Conservation (phyloP, 2,113 vertebrate species). For the Lagenorhynchus albirostris region DNA sequence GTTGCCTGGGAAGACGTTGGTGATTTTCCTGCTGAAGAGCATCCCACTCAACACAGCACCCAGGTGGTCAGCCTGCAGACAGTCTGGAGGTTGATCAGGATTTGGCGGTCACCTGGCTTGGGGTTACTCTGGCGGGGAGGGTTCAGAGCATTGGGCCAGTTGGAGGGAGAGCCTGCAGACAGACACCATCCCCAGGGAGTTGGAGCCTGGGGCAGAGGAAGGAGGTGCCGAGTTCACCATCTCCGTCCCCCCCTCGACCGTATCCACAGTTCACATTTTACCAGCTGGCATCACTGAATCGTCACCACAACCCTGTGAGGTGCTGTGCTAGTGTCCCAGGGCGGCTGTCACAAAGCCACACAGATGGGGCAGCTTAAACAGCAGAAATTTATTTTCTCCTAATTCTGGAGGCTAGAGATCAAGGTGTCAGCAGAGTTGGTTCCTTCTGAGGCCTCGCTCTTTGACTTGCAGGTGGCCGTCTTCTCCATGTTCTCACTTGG, state of each 20-base stretch:
- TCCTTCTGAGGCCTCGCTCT: neutral
- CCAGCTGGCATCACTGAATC: rapidly evolving
- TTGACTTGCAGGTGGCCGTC: neutral
- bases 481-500: neutral
- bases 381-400: rapidly evolving
- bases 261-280: rapidly evolving
- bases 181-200: rapidly evolving
- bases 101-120: rapidly evolving
- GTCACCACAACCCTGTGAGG: rapidly evolving
- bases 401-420: neutral
- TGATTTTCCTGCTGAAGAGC: rapidly evolving
- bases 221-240: rapidly evolving
- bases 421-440: rapidly evolving
- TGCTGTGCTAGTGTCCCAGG: neutral
- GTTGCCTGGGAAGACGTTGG: rapidly evolving
- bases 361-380: neutral
- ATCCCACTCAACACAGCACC: rapidly evolving
- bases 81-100: neutral
- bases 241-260: rapidly evolving
- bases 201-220: rapidly evolving
- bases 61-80: rapidly evolving
- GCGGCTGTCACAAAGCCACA: rapidly evolving
- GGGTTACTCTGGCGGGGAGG: rapidly evolving
- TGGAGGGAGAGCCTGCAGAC: rapidly evolving
- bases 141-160: rapidly evolving